Evolutionary conservation across 2,113 vertebrate genomes (phyloP).

Genomic region (Sakesphorus luctuosus): DNA sequence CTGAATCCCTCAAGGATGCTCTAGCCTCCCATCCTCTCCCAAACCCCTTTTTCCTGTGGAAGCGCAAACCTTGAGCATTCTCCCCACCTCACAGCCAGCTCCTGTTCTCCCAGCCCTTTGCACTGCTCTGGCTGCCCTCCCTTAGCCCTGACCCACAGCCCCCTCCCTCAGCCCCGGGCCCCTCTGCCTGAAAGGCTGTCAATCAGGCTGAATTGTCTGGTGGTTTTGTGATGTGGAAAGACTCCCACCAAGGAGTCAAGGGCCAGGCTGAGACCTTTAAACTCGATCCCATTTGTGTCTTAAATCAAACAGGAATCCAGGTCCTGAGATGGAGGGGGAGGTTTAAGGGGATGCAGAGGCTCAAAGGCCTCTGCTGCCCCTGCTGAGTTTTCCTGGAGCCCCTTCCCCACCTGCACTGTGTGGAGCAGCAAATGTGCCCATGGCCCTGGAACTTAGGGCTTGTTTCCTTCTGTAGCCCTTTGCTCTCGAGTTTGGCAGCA

Average conservation of each 20-base stretch:
- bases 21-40: neutral
- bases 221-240: constrained; percentile 72
- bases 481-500: neutral
- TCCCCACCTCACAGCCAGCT: neutral
- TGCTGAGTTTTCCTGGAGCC: neutral
- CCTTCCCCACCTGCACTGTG: neutral
- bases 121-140: neutral
- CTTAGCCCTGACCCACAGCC: neutral
- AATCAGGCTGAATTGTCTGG: constrained; percentile 68
- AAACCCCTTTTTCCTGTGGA: neutral
- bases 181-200: constrained; percentile 62
- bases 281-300: constrained; percentile 48
- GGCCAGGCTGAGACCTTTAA: constrained; percentile 70
- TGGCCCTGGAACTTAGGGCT: neutral
- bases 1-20: neutral
- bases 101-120: neutral
- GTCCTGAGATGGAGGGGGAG: constrained; percentile 1
- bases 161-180: constrained; percentile 28
- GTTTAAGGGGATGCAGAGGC: neutral
- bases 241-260: constrained; percentile 73
- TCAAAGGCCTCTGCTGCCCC: neutral
- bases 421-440: neutral
- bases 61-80: neutral
- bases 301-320: constrained; percentile 56
- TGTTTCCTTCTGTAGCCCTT: neutral